A percentile compares a stretch with the other conserved stretches of the same genome.
phyloP scores from a whole-genome alignment of 53 echinoderm and acorn worm species.

The Pentamera pediparva region DNA sequence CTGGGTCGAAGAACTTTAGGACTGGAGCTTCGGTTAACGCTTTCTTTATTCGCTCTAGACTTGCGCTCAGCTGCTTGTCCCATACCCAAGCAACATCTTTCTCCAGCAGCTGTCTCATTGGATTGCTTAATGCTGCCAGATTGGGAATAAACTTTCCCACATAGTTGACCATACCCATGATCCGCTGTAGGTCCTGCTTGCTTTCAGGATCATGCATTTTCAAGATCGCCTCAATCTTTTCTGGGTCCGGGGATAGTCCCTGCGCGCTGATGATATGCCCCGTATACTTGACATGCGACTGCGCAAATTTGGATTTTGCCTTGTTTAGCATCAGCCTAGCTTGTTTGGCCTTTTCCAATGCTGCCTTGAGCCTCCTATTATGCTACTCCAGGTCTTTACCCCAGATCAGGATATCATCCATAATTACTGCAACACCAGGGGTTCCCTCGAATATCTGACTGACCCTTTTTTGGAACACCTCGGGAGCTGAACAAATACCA shows the following conservation, averaged over 20 bases:
- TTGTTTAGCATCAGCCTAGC: constrained; percentile 41
- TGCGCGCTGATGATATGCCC: not conserved
- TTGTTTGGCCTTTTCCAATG: constrained; percentile 15
- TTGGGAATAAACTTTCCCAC: constrained; percentile 42
- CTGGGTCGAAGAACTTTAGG: constrained; percentile 15
- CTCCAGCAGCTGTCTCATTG: constrained; percentile 14
- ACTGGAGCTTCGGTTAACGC: constrained; percentile 35
- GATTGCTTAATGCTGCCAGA: not conserved
- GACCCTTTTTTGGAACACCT: constrained; percentile 27
- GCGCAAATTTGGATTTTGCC: constrained; percentile 35
- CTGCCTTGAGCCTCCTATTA: not conserved
- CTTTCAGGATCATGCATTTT: constrained; percentile 34
- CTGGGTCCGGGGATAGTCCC: constrained; percentile 27
- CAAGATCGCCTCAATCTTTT: constrained; percentile 37
- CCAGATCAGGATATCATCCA: constrained; percentile 31
- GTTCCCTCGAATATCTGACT: constrained; percentile 20
- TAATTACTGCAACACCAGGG: constrained; percentile 15
- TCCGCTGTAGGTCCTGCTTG: constrained; percentile 31
- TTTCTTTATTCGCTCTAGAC: constrained; percentile 7
- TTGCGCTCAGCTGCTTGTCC: constrained; percentile 14
- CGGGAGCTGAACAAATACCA: constrained; percentile 12
- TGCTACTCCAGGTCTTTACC: constrained; percentile 30
- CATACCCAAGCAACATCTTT: constrained; percentile 36
- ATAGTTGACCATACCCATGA: constrained; percentile 47
- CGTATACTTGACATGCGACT: not conserved